phyloP scores from a whole-genome alignment of 2,113 vertebrate genomes.

The Opisthocomus hoazin region DNA sequence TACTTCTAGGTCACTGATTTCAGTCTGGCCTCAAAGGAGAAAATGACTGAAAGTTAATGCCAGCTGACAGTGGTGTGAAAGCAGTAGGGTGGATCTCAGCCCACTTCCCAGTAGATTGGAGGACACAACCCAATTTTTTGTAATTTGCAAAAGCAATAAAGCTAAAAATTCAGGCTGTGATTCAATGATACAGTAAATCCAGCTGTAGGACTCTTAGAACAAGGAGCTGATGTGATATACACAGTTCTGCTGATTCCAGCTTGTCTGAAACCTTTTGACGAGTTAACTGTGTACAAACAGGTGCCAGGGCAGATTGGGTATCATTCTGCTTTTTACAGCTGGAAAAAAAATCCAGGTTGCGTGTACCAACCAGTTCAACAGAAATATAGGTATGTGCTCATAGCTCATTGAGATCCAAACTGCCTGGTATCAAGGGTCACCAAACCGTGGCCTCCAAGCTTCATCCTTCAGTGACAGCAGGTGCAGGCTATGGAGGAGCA shows the following conservation, averaged over 20 bases:
- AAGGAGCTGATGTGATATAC: not conserved
- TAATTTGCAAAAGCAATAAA: not conserved
- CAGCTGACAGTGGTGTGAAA: slow-evolving; percentile 26
- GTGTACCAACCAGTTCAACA: not conserved
- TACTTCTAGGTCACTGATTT: slow-evolving; percentile 44
- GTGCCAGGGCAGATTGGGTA: slow-evolving; percentile 1
- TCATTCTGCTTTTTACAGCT: not conserved
- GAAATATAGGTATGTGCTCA: not conserved
- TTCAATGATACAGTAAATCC: slow-evolving; percentile 31
- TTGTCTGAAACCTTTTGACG: slow-evolving; percentile 5
- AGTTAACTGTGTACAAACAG: slow-evolving; percentile 10
- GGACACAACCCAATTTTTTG: not conserved
- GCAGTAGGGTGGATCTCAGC: slow-evolving; percentile 25
- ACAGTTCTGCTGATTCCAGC: slow-evolving; percentile 20
- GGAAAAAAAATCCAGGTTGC: not conserved
- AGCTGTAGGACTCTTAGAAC: slow-evolving; percentile 24
- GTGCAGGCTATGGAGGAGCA: not conserved
- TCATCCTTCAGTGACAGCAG: not conserved
- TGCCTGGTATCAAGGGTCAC: not conserved
- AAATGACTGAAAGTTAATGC: slow-evolving; percentile 17
- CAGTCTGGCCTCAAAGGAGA: slow-evolving; percentile 25
- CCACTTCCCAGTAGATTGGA: not conserved
- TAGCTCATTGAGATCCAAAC: not conserved
- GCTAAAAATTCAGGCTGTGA: slow-evolving; percentile 10
- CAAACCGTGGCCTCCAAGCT: not conserved